phyloP scores from a whole-genome alignment of 2,797 vertebrate species.

The Malacoctenus gilli region DNA sequence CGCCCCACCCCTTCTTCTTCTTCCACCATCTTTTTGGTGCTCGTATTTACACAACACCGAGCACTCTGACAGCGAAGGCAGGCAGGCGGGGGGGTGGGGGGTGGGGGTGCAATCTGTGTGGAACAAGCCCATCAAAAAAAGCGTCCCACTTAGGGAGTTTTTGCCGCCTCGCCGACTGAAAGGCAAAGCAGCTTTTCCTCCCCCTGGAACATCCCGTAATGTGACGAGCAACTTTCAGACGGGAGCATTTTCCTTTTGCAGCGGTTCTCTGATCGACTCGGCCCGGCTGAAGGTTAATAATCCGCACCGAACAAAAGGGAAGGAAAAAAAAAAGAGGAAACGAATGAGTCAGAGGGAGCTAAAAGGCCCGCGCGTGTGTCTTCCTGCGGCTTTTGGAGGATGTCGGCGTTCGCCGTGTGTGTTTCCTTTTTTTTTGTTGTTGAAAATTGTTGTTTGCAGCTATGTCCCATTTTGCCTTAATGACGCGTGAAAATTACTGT shows the following conservation, averaged over 20 bases:
- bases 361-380: slow-evolving; percentile 5
- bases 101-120: background rate
- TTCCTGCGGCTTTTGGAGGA: slow-evolving; percentile 13
- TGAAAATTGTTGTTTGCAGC: slow-evolving; percentile 26
- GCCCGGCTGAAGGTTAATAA: background rate
- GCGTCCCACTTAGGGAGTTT: too few species aligned
- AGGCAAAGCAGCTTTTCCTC: too few species aligned
- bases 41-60: background rate
- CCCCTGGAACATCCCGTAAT: too few species aligned
- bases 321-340: background rate
- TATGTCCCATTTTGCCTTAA: slow-evolving; percentile 32
- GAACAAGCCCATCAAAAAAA: background rate
- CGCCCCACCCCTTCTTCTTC: background rate
- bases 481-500: slow-evolving; percentile 41
- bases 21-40: background rate
- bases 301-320: background rate
- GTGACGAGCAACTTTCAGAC: too few species aligned
- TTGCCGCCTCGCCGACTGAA: too few species aligned
- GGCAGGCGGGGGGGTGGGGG: too few species aligned
- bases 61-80: slow-evolving; percentile 5
- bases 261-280: too few species aligned
- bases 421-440: background rate
- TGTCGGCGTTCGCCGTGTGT: background rate
- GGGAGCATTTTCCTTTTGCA: too few species aligned
- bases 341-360: too few species aligned